These are phyloP conservation scores for Ceratothoa steindachneri DNA, from an alignment of 2,888 invertebrate genomes.

Conservation along the genomic window DNA sequence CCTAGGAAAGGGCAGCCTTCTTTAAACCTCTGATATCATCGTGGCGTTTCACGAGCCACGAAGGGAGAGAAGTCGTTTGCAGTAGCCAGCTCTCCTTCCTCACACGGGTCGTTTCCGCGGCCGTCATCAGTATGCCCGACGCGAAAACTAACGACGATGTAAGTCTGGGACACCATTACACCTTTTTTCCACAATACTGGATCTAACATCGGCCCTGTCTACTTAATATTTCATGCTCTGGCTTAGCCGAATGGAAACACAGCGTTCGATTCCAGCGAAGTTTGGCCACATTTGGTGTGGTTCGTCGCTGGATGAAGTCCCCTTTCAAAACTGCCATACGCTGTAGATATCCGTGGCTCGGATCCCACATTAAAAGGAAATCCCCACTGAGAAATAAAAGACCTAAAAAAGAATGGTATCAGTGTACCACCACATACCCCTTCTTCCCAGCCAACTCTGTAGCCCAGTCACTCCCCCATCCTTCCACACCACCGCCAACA, in stretches of 20 bases:
- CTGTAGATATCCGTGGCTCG: no score
- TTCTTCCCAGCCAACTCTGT: no score
- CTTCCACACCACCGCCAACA: no score
- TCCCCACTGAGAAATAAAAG: no score
- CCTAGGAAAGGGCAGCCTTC: neutral
- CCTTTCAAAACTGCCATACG: no score
- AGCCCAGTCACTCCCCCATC: no score
- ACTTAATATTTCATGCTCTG: neutral
- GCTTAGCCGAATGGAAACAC: neutral
- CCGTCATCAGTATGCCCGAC: constrained; percentile 61
- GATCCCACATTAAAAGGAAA: no score
- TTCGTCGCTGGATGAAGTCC: no score
- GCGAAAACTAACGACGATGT: constrained; percentile 24
- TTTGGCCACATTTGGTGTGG: no score
- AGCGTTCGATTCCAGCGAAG: no score
- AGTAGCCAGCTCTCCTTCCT: constrained; percentile 68
- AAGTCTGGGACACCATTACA: neutral
- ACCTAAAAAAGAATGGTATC: no score
- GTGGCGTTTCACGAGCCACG: constrained; percentile 15
- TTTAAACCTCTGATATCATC: constrained; percentile 28
- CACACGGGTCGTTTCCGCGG: constrained; percentile 67
- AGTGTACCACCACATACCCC: no score
- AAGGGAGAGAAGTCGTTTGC: constrained; percentile 61
- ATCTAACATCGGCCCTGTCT: neutral
- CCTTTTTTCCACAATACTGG: neutral